Evolutionary conservation across 2,113 vertebrate genomes (phyloP).

Genomic region (western clawed frog (Xenopus tropicalis)): UCB_Xtro_10.0 CM004446.2:127704501-127705000

Average conservation of each 20-base stretch:
- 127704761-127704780: constrained; percentile 18
- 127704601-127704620: neutral
- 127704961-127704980: too few species aligned
- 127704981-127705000: too few species aligned
- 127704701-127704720: constrained; percentile 51
- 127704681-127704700: constrained; percentile 55
- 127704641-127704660: constrained; percentile 44
- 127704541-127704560: too few species aligned
- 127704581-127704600: neutral
- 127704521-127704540: too few species aligned
- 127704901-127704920: too few species aligned
- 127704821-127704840: neutral
- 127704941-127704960: too few species aligned
- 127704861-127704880: too few species aligned
- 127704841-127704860: neutral
- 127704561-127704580: too few species aligned
- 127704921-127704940: too few species aligned
- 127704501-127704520: too few species aligned
- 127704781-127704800: neutral
- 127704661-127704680: constrained; percentile 54
- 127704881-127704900: too few species aligned
- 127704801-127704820: neutral
- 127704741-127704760: constrained; percentile 55
- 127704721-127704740: constrained; percentile 57
- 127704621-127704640: constrained; percentile 23